Conservation (phyloP, 2,113 vertebrate genomes). For the Pheucticus melanocephalus region DNA sequence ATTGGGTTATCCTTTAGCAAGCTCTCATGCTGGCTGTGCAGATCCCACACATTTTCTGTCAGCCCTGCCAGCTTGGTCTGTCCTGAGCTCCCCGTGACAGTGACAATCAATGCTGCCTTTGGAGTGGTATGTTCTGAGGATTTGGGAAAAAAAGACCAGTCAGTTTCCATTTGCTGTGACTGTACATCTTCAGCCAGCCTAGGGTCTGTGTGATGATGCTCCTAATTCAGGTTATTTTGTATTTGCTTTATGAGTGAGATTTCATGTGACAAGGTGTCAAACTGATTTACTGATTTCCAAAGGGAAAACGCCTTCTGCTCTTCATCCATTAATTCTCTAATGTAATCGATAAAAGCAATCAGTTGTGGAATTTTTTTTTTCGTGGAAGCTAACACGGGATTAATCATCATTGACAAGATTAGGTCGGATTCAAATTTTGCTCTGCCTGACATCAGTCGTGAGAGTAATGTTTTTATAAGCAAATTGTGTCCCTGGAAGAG, state of each 20-base stretch:
- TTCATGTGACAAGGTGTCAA: not conserved
- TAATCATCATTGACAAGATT: conserved; percentile 57
- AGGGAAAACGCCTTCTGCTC: not conserved
- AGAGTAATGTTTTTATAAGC: not conserved
- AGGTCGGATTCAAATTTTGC: conserved; percentile 39
- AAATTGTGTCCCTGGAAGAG: not conserved
- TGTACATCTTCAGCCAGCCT: not conserved
- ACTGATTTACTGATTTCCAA: not conserved
- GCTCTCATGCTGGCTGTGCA: not conserved
- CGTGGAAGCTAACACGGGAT: not conserved
- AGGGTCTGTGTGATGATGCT: not conserved
- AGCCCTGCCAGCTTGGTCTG: not conserved
- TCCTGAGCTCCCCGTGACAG: not conserved
- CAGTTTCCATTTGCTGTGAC: not conserved
- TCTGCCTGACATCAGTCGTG: not conserved
- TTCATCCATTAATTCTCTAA: conserved; percentile 1
- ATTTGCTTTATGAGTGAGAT: not conserved
- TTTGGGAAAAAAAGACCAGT: not conserved
- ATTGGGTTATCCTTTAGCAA: not conserved
- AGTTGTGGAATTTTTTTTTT: not conserved
- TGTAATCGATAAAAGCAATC: conserved; percentile 59
- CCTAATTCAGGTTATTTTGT: not conserved
- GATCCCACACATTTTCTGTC: not conserved
- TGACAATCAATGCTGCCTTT: not conserved
- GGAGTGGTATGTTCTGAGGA: not conserved